phyloP scores from a whole-genome alignment of 2,113 vertebrate species.

The Notiomystis cincta region DNA sequence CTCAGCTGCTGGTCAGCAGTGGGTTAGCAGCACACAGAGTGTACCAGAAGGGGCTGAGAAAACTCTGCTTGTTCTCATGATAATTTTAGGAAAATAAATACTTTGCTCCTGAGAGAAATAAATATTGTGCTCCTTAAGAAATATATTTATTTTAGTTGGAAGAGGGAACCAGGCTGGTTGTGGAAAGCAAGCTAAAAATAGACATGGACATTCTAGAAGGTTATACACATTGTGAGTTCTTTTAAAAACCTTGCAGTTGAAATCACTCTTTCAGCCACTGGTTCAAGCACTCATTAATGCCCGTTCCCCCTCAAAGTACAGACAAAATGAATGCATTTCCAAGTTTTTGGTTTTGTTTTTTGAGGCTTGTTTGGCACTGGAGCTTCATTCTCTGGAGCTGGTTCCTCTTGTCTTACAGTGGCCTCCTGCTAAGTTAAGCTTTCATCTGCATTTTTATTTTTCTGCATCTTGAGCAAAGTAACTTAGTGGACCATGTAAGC shows the following conservation, averaged over 20 bases:
- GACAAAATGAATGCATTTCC: background rate
- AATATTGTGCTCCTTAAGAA: background rate
- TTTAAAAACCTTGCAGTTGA: background rate
- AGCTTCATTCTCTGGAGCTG: background rate
- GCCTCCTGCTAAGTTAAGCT: background rate
- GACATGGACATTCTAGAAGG: background rate
- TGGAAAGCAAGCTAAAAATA: background rate
- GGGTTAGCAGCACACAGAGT: background rate
- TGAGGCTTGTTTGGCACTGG: background rate
- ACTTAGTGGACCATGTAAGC: background rate
- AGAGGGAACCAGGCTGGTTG: background rate
- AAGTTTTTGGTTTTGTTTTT: background rate
- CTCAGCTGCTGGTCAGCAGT: background rate
- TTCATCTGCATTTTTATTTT: background rate
- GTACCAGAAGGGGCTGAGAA: background rate
- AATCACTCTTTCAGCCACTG: background rate
- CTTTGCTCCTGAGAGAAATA: background rate
- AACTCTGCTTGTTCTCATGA: background rate
- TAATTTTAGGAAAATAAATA: background rate
- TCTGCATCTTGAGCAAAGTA: background rate
- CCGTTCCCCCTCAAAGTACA: background rate
- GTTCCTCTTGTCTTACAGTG: background rate
- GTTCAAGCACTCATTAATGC: background rate
- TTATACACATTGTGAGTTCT: background rate
- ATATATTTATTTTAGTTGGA: background rate